Percentiles rank a stretch among this genome's conserved stretches.
These are phyloP conservation scores for Psilopsiagon aymara DNA, from an alignment of 2,113 vertebrate species.

Conservation along the genomic window DNA sequence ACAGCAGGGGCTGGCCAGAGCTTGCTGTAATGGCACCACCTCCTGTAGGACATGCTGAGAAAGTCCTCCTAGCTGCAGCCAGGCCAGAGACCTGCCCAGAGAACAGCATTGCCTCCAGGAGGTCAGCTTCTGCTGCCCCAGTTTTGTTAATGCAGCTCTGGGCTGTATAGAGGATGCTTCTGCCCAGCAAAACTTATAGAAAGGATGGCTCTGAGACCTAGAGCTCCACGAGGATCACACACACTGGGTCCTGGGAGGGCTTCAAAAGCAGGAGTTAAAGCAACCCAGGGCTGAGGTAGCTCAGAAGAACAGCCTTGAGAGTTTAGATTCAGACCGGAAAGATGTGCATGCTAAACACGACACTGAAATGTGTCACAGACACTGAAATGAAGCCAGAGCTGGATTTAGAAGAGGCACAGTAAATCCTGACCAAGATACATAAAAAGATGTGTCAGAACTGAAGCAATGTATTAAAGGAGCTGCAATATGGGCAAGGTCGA, in stretches of 20 bases:
- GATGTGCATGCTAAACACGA: background rate
- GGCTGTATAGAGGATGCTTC: background rate
- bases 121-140: background rate
- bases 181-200: background rate
- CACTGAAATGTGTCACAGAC: background rate
- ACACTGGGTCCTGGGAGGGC: background rate
- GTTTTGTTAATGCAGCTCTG: background rate
- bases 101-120: background rate
- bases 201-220: background rate
- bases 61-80: background rate
- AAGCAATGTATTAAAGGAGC: background rate
- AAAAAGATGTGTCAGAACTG: background rate
- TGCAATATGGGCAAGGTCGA: background rate
- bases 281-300: background rate
- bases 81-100: background rate
- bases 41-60: background rate
- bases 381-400: background rate
- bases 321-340: background rate
- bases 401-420: background rate
- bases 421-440: background rate
- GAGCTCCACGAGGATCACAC: background rate
- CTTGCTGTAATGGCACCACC: fast-evolving
- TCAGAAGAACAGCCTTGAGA: background rate
- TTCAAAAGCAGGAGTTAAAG: background rate
- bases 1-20: background rate